phyloP scores from a whole-genome alignment of 2,888 invertebrate genomes.

The Villa cingulata region DNA sequence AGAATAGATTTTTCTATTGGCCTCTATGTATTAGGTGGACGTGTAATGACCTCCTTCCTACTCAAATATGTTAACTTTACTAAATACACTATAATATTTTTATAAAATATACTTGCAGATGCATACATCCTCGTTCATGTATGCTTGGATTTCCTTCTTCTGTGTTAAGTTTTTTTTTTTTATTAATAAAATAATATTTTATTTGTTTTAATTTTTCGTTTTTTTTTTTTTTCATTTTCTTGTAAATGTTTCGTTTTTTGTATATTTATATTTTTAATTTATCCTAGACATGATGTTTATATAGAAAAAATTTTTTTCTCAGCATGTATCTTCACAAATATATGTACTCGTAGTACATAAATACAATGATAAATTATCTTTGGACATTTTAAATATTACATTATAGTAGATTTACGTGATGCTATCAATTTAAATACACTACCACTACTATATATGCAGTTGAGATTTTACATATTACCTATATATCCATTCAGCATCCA shows the following conservation, averaged over 20 bases:
- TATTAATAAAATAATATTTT: no score
- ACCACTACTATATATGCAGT: not conserved
- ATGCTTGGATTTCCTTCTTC: no score
- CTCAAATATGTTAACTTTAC: not conserved
- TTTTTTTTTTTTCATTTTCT: no score
- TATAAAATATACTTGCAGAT: not conserved
- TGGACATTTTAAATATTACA: conserved; percentile 1
- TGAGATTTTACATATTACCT: no score
- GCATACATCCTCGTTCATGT: not conserved
- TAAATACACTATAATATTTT: no score
- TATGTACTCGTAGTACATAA: no score
- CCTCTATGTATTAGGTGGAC: no score
- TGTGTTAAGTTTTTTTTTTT: no score
- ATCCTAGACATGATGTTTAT: not conserved
- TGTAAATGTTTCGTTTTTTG: no score
- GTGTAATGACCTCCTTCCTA: not conserved
- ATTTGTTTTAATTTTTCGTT: no score
- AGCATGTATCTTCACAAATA: not conserved
- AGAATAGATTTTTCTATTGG: no score
- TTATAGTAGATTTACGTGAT: conserved; percentile 7
- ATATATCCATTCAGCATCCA: no score
- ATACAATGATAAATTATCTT: conserved; percentile 4
- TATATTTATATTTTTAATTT: not conserved
- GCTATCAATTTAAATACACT: not conserved
- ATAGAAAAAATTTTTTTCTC: not conserved